Evolutionary conservation across 2,113 vertebrate species (phyloP), one percentile per base, ranked within the genome.

Genomic region (Hirundichthys speculiger): DNA sequence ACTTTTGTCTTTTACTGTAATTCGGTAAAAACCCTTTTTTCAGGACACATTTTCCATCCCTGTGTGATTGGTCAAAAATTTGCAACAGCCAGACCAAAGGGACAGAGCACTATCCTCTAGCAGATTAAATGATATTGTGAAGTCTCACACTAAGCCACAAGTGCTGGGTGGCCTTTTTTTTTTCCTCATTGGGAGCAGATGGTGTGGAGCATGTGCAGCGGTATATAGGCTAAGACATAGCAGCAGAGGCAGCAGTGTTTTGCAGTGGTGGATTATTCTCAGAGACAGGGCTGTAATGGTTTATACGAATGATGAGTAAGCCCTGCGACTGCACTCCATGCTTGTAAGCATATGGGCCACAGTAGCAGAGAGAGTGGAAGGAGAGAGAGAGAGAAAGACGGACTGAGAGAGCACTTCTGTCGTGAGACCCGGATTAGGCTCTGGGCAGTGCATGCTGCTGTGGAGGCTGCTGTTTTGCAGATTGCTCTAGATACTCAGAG

Each of bases 401-500:
- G 46, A 49, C 51, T 63, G 54, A 58, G 78, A 60, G 58, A 46
- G 72, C 65, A 50, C 45, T 60, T 69, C 78, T 89, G 77, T 64
- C 69, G 79, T 89, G 88, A 84, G 86, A 85, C 80, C 79, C 73
- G 90, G 91, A 93, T 92, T 92, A 92, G 79, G 56, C 64, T 52
- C 60, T 81, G 80, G 59, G 57, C 70, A 55, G 77, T 82, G 71
- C 67, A 80, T 82, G 81, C 86, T 74, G 84, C 69, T 78, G 72
- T 67, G 34, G 73, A 75, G 72, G 82, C 74, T 82, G 82, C 75
- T 86, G 75, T 77, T 85, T 88, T 79, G 85, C 80, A 85, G 86
- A 91, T 87, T 85, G 88, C 91, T 92, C 87, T 88, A 88, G 84
- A 92, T 88, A 88, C 86, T 72, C 79, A 69, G 89, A 92, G 91